Base-by-base conservation (phyloP, 2,888 invertebrate species). In the Ceratothoa steindachneri region DNA sequence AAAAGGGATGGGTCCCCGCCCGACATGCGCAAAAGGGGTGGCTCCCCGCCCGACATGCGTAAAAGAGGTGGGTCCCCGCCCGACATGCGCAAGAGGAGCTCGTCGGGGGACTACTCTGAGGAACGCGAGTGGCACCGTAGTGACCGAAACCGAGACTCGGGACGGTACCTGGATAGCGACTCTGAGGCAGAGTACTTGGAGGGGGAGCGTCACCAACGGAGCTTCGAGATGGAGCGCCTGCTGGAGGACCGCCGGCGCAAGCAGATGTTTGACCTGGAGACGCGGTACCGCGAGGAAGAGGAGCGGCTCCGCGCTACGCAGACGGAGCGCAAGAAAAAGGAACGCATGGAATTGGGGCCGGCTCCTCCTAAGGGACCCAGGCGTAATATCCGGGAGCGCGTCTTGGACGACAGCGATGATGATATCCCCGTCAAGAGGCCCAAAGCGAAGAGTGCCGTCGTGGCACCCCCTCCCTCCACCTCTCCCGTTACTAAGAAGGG, bases 261-360 rank as follows among this genome's bases (percentile, higher is more conserved):
- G 60, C 60, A 60, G 24, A 60, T 60, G 60, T 60, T 60, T 3
- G 60, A 60, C 60, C 24, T 60, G 24, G 60, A 55, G 19, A 55
- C 55, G 24, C 7, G 55, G 7, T 55, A 55, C 19, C 15, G 55
- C 7, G 55, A 55, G 19, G 55, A 55, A 22, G 55, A 55, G 19
- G 55, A 55, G 24, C 7, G 55, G 19, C 7, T 55, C 5, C 7
- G 55, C 7, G 55, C 55, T 19, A n/a, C n/a, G n/a, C 55, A 55
- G 19, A 55, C 55, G 24, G 55, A 55, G 24, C 7, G 19, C 5
- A 55, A 55, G 19, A 22, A 5, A 5, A 55, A 55, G 7, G 7
- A 55, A 7, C 55, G 19, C 9, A 19, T 12, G 55, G 19, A 55
- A 22, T 5, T 55, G 24, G n/a, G n/a, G n/a, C n/a, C n/a, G n/a